Evolutionary conservation across 2,797 vertebrate species (phyloP).

Genomic region (Rallus crepitans): DNA sequence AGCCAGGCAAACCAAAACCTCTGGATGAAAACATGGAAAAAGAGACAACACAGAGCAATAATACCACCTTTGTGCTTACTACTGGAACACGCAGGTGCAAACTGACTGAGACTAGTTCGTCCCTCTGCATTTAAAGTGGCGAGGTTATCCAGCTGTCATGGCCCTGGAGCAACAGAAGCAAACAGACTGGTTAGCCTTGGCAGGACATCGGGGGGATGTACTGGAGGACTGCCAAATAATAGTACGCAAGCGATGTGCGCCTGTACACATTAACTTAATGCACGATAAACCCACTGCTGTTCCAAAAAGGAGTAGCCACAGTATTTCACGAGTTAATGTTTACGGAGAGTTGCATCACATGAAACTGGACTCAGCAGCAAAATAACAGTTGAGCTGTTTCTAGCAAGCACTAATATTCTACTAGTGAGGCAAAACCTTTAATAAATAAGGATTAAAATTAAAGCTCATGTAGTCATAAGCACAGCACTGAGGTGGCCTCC

Average conservation of each 20-base stretch:
- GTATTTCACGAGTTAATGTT: not conserved
- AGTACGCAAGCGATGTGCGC: not conserved
- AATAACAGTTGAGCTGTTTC: not conserved
- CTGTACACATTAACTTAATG: not conserved
- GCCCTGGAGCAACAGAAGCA: not conserved
- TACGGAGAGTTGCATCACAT: not conserved
- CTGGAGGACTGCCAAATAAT: not conserved
- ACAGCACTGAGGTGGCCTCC: not conserved
- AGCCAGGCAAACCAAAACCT: not conserved
- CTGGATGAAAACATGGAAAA: not conserved
- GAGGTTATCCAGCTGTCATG: not conserved
- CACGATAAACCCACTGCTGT: not conserved
- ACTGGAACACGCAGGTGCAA: fast-evolving
- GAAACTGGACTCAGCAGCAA: not conserved
- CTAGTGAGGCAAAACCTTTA: not conserved
- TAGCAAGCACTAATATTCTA: not conserved
- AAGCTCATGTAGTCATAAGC: not conserved
- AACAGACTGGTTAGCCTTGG: not conserved
- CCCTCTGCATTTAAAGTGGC: not conserved
- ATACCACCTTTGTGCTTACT: not conserved
- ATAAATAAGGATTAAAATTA: not conserved
- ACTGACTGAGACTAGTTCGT: not conserved
- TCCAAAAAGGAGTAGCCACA: not conserved
- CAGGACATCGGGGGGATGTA: not conserved
- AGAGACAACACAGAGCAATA: not conserved